A percentile compares a stretch with the other conserved stretches of the same genome.
Evolutionary conservation across 2,113 vertebrate species (phyloP).

Genomic region (Pterocles burchelli): DNA sequence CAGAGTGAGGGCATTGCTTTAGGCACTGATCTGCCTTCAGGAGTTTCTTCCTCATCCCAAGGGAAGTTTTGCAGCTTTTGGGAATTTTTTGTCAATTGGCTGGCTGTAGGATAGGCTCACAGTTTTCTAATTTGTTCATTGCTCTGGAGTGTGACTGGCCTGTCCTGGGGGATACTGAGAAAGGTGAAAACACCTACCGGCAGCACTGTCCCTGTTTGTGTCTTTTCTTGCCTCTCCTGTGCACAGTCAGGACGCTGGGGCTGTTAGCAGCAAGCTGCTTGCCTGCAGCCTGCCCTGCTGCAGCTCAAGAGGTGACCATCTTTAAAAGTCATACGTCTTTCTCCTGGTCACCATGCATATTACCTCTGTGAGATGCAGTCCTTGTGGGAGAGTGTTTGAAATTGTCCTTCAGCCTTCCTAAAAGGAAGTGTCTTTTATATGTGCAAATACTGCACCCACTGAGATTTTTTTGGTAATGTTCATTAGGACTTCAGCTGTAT

Average conservation of each 20-base stretch:
- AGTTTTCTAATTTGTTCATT: neutral
- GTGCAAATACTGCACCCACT: neutral
- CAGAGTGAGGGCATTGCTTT: neutral
- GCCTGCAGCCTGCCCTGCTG: neutral
- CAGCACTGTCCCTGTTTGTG: neutral
- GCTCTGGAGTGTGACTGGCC: neutral
- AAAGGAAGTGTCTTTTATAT: neutral
- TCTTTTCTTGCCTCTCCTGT: neutral
- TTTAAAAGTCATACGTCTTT: neutral
- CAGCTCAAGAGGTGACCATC: neutral
- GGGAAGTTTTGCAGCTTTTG: neutral
- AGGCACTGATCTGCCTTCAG: neutral
- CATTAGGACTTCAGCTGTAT: neutral
- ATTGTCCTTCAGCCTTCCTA: neutral
- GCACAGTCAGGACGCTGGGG: accelerated
- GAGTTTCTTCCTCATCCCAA: neutral
- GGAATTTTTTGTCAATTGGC: neutral
- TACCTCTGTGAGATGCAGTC: neutral
- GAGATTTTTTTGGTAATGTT: neutral
- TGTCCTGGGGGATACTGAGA: neutral
- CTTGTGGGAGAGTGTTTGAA: neutral
- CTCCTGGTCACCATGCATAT: neutral
- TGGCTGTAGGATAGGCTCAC: neutral
- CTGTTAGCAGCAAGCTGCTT: neutral
- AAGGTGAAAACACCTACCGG: neutral